Percentiles rank a stretch among this genome's conserved stretches.
These are phyloP conservation scores for Halcyon leucocephala DNA, from an alignment of 2,797 vertebrate species.

Conservation along the genomic window DNA sequence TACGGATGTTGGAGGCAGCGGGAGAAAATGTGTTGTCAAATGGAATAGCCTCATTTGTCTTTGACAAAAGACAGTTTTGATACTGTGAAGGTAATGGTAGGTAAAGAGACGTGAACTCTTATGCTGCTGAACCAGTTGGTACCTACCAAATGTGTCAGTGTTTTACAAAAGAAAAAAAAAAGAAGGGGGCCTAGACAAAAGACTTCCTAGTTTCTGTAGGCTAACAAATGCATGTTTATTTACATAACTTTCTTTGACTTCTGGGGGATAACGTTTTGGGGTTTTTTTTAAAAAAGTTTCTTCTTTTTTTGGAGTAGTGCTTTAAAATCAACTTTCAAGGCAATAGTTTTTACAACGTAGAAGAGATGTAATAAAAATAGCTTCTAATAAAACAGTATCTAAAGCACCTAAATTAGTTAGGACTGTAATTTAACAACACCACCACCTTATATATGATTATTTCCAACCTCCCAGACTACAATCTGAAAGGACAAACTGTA, in stretches of 20 bases:
- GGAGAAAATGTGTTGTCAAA: neutral
- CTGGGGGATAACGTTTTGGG: neutral
- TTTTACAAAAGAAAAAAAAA: neutral
- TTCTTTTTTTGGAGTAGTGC: neutral
- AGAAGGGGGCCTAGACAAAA: neutral
- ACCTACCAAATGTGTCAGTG: neutral
- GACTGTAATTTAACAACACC: neutral
- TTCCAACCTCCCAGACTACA: neutral
- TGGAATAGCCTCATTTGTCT: neutral
- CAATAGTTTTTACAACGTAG: neutral
- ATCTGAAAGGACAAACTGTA: neutral
- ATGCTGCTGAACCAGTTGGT: neutral
- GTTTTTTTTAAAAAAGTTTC: rapidly evolving
- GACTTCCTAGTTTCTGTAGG: neutral
- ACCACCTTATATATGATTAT: neutral
- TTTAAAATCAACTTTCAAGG: neutral
- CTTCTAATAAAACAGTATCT: neutral
- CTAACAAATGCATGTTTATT: neutral
- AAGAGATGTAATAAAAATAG: neutral
- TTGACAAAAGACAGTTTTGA: neutral
- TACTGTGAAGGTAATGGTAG: neutral
- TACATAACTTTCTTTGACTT: neutral
- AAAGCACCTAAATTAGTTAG: neutral
- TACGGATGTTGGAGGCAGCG: neutral
- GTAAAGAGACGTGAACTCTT: neutral